Evolutionary conservation across 2,113 vertebrate genomes (phyloP).

Genomic region (Barnardius zonarius): DNA sequence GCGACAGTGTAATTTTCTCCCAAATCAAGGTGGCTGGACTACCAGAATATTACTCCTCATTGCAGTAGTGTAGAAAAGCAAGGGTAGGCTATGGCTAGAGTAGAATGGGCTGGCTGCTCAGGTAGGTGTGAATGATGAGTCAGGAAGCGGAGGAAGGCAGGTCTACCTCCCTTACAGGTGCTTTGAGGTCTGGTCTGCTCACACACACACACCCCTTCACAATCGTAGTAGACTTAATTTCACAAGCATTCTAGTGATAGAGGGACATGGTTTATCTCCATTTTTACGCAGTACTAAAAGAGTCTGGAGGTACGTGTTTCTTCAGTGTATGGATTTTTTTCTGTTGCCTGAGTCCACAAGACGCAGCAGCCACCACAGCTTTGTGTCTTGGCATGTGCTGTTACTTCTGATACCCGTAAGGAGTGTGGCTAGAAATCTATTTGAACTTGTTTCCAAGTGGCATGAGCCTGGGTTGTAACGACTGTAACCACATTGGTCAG

Average conservation of each 20-base stretch:
- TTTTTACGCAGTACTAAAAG: not conserved
- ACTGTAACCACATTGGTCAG: not conserved
- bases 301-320: not conserved
- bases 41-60: not conserved
- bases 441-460: not conserved
- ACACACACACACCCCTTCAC: not conserved
- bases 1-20: not conserved
- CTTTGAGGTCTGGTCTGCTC: not conserved
- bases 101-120: not conserved
- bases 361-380: not conserved
- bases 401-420: accelerated
- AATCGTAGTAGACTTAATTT: not conserved
- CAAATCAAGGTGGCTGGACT: not conserved
- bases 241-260: not conserved
- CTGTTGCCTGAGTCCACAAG: not conserved
- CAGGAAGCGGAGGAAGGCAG: not conserved
- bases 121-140: not conserved
- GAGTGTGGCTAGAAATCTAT: not conserved
- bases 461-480: not conserved
- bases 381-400: not conserved
- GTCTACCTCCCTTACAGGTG: not conserved
- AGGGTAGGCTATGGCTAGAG: not conserved
- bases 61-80: not conserved
- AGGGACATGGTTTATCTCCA: not conserved
- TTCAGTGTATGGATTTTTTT: not conserved